Evolutionary conservation across 1,140 invertebrate genomes (phyloP), one percentile per base, ranked within the genome.

Genomic region (Procambarus clarkii): DNA sequence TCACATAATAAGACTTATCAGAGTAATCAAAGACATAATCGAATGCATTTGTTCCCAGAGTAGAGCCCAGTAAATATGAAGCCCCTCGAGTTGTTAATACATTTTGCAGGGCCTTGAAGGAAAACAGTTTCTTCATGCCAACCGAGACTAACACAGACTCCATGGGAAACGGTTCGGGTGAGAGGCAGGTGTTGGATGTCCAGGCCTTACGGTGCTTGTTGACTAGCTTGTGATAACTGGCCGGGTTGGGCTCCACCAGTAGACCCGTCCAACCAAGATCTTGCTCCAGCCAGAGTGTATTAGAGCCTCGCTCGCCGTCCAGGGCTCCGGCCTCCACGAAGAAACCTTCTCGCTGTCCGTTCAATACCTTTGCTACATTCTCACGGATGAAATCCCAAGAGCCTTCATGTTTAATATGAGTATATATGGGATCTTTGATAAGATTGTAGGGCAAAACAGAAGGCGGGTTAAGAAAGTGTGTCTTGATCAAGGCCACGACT

Each of bases 1-100:
- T 96, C 92, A 96, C 95, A 9, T 74, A 80, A 48, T 85, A 91
- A 11, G 82, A 76, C n/a, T 85, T 79, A 4, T 45, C 50, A 13
- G 88, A 77, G n/a, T 45, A 2, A 2, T 15, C 3, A 1, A 77
- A 18, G 9, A 85, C 13, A 7, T 21, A 21, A 11, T 85, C 82
- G 24, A 50, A 79, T 2, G 83, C 15, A 8, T 45, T 45, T 2
- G 82, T 21, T 2, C 44, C 24, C 1, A 80, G 74, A 15, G 74
- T 85, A 34, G 58, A 46, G 8, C 64, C 80, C 46, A 74, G 54
- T 8, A 81, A 18, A 64, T 81, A n/a, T 0, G 64, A 82, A 3
- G 87, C 87, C 79, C 45, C 74, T 69, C 8, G 44, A 60, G 21
- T 76, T 54, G n/a, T 80, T 18, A 24, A 74, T n/a, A 2, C 64